A percentile compares a stretch with the other conserved stretches of the same genome.
phyloP scores from a whole-genome alignment of 2,888 invertebrate genomes.

The Hydrotaea cyrtoneurina region DNA sequence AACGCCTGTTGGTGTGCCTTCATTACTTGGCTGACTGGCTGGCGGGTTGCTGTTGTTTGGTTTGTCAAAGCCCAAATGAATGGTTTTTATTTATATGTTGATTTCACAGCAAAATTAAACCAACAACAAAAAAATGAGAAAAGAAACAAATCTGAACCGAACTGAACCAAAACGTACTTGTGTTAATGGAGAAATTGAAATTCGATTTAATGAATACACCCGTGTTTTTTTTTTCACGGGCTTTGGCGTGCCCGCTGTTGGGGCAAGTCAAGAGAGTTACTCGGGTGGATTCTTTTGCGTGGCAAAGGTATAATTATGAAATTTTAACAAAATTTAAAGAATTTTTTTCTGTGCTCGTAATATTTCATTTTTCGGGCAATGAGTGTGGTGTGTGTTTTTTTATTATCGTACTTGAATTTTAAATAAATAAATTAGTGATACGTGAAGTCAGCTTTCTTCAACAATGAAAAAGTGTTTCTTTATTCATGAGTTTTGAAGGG shows the following conservation, averaged over 20 bases:
- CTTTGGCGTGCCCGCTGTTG: too few relatives aligned
- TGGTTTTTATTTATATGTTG: conserved; percentile 29
- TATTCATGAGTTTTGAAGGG: conserved; percentile 57
- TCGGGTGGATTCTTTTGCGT: neutral
- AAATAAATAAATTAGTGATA: conserved; percentile 53
- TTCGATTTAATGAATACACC: conserved; percentile 51
- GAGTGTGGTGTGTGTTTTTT: neutral
- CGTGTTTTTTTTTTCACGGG: neutral
- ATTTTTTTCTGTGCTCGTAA: conserved; percentile 54
- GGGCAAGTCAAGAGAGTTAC: neutral
- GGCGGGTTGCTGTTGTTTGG: conserved; percentile 1
- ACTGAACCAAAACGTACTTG: conserved; percentile 5
- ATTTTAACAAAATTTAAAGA: conserved; percentile 60
- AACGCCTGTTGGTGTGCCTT: conserved; percentile 45
- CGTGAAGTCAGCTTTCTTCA: conserved; percentile 6
- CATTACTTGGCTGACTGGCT: neutral
- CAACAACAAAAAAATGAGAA: neutral
- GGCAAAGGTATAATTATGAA: conserved; percentile 58
- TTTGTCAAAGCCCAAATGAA: conserved; percentile 25
- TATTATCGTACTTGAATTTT: conserved; percentile 41
- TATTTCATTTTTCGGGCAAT: conserved; percentile 39
- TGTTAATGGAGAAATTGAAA: conserved; percentile 63
- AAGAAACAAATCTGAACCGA: neutral
- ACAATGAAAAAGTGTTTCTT: conserved; percentile 63
- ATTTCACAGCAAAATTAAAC: conserved; percentile 31